These are phyloP conservation scores for Aphelocoma californica DNA, from an alignment of 2,797 vertebrate species.

Conservation along the genomic window DNA sequence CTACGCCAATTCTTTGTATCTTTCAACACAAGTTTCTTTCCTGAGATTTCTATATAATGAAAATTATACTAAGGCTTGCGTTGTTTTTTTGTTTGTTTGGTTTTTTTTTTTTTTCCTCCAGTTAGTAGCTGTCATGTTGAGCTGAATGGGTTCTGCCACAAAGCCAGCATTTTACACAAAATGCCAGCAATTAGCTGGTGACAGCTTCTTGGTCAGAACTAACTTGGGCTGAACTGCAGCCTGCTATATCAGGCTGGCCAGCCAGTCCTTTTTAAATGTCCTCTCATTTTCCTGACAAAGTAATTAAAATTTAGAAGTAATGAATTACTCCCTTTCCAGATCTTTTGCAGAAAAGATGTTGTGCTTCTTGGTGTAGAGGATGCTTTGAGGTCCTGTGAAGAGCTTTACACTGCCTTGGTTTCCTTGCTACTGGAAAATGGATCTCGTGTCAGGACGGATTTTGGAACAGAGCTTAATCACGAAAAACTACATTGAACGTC, in stretches of 20 bases:
- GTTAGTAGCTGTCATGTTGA: not conserved
- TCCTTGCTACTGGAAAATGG: not conserved
- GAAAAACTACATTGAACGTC: not conserved
- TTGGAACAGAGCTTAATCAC: not conserved
- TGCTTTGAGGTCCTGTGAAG: not conserved
- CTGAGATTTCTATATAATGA: not conserved
- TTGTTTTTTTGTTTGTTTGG: not conserved
- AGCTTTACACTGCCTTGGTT: not conserved
- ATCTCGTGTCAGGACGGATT: not conserved
- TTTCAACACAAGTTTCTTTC: not conserved
- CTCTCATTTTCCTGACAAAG: not conserved
- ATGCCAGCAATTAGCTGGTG: not conserved
- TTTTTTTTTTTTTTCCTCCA: rapidly evolving
- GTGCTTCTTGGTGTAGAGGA: not conserved
- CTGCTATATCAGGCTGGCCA: not conserved
- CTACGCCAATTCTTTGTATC: rapidly evolving
- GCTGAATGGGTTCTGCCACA: not conserved
- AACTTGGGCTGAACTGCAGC: not conserved
- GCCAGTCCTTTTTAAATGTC: not conserved
- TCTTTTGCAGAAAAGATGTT: not conserved
- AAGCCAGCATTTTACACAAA: not conserved
- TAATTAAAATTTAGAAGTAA: not conserved
- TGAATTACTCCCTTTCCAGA: not conserved
- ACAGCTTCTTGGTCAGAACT: not conserved
- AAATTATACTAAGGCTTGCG: not conserved